Percentiles rank a stretch among this genome's conserved stretches.
Conservation (phyloP, 2,888 invertebrate species). For the Sympetrum striolatum region DNA sequence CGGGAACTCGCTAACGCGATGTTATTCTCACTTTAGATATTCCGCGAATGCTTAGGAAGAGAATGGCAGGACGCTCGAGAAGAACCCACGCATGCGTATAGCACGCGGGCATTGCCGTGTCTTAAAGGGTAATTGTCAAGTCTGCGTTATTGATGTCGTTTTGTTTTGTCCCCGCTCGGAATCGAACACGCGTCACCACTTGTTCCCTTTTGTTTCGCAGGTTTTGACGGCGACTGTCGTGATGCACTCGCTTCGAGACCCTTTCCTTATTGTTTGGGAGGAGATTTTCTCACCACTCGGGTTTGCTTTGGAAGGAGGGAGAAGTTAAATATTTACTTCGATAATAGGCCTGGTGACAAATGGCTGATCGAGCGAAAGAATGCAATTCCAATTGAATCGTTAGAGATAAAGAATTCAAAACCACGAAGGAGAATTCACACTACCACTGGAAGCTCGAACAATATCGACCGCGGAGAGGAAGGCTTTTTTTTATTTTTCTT, state of each 20-base stretch:
- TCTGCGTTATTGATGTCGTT: background rate
- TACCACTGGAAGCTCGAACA: background rate
- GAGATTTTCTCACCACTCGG: background rate
- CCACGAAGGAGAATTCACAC: background rate
- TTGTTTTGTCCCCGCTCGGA: background rate
- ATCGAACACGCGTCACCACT: background rate
- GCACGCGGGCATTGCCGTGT: background rate
- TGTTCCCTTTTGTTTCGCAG: background rate
- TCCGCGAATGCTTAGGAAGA: background rate
- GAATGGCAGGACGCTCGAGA: background rate
- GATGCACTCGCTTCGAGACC: background rate
- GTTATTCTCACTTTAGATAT: background rate
- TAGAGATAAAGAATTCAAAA: background rate
- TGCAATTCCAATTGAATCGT: background rate
- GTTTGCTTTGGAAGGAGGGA: too few species aligned
- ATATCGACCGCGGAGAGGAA: background rate
- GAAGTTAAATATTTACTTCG: too few species aligned
- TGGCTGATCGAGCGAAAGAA: background rate
- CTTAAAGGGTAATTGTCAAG: background rate
- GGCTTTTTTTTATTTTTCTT: background rate
- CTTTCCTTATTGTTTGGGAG: background rate
- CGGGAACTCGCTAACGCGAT: background rate
- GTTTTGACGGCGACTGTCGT: background rate
- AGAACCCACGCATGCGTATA: background rate
- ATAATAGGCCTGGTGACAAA: too few species aligned